phyloP scores from a whole-genome alignment of 1,140 invertebrate species.

The Sipha flava region DNA sequence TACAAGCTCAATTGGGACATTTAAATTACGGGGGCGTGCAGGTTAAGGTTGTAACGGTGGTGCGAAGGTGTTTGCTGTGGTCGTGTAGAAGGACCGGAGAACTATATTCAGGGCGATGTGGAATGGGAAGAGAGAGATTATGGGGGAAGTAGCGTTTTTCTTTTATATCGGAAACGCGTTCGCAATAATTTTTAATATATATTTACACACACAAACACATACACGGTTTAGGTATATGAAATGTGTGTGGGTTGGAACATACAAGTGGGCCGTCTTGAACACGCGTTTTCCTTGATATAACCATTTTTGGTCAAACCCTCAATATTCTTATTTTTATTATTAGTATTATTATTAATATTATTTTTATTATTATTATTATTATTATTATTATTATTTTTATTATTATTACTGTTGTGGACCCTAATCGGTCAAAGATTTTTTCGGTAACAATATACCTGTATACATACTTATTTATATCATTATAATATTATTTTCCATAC shows the following conservation, averaged over 20 bases:
- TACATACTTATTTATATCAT: too few relatives aligned
- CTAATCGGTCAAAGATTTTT: neutral
- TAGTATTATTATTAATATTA: neutral
- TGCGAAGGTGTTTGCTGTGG: neutral
- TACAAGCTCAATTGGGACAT: neutral
- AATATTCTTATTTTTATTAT: neutral
- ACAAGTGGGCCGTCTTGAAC: neutral
- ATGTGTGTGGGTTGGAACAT: neutral
- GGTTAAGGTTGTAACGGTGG: neutral
- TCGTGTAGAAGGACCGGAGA: neutral
- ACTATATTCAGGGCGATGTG: too few relatives aligned
- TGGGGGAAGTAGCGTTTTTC: neutral
- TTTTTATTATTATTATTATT: neutral
- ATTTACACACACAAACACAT: neutral
- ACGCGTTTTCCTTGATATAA: neutral
- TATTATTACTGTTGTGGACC: neutral
- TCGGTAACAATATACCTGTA: neutral
- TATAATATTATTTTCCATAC: too few relatives aligned
- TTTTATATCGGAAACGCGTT: neutral
- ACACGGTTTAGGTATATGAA: neutral
- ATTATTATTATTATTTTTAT: neutral
- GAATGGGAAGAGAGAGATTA: neutral
- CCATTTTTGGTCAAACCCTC: slow-evolving; percentile 17
- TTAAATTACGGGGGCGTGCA: neutral
- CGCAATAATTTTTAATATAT: neutral